Evolutionary conservation across 2,113 vertebrate genomes (phyloP).

Genomic region (Apteryx mantelli): DNA sequence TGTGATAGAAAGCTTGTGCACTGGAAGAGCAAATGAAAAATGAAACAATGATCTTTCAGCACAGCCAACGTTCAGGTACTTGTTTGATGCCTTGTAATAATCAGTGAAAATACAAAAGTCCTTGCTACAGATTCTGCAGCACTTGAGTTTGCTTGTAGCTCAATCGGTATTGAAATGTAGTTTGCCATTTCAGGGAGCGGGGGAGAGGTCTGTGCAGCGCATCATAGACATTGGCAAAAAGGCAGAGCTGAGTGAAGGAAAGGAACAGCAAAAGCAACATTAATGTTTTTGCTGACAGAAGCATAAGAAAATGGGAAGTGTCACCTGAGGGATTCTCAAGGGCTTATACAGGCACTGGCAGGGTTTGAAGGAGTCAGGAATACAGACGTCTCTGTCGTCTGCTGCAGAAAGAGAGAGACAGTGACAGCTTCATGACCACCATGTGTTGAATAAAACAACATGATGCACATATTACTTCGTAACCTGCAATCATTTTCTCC

Average conservation of each 20-base stretch:
- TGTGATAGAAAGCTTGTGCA: background rate
- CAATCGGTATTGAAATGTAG: background rate
- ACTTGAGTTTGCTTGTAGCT: background rate
- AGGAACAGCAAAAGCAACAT: background rate
- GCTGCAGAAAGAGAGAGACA: background rate
- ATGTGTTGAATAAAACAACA: accelerated
- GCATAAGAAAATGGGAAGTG: background rate
- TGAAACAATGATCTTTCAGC: accelerated
- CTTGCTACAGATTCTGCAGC: background rate
- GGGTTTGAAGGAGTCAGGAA: background rate
- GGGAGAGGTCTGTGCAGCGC: background rate
- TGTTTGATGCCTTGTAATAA: background rate
- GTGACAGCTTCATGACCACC: background rate
- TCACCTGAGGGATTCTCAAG: background rate
- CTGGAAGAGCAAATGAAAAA: background rate
- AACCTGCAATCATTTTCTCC: background rate
- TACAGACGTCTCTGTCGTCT: background rate
- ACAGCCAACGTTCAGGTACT: background rate
- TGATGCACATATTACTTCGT: background rate
- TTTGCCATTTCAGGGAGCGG: background rate
- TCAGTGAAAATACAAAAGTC: background rate
- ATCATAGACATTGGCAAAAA: background rate
- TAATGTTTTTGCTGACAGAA: constrained; percentile 14
- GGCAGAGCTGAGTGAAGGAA: background rate
- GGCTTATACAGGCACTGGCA: background rate